Percentiles rank a stretch among this genome's conserved stretches.
These are phyloP conservation scores for Sylvicola cinctus DNA, from an alignment of 2,888 invertebrate species.

Conservation along the genomic window DNA sequence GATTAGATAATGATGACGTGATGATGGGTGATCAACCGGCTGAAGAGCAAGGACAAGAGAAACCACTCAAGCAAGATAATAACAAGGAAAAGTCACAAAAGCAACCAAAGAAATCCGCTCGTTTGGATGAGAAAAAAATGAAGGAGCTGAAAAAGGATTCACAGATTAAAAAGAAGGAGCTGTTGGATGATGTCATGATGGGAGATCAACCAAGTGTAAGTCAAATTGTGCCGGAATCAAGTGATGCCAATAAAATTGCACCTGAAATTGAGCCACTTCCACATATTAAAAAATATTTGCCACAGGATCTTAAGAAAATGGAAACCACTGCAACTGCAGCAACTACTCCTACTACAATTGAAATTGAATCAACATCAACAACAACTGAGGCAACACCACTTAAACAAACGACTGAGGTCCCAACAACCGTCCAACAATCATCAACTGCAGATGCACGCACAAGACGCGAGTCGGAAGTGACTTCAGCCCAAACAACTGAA, in stretches of 20 bases:
- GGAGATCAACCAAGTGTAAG: slow-evolving; percentile 14
- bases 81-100: too few relatives aligned
- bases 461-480: neutral
- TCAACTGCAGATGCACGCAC: neutral
- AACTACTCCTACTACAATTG: neutral
- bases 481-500: neutral
- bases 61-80: too few relatives aligned
- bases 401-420: neutral
- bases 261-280: slow-evolving; percentile 19
- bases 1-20: slow-evolving; percentile 14
- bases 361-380: neutral
- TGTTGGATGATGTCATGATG: slow-evolving; percentile 21
- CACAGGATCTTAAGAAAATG: slow-evolving; percentile 14
- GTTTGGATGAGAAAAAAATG: too few relatives aligned
- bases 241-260: neutral
- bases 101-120: too few relatives aligned
- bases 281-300: slow-evolving; percentile 20
- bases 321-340: slow-evolving; percentile 1
- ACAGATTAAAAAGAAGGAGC: slow-evolving; percentile 1
- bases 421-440: neutral
- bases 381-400: neutral
- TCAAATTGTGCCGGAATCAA: neutral
- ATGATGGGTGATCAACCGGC: slow-evolving; percentile 20
- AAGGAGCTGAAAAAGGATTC: too few relatives aligned
- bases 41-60: neutral